Conservation (phyloP, 1,140 invertebrate species). For the Antheraea pernyi region DNA sequence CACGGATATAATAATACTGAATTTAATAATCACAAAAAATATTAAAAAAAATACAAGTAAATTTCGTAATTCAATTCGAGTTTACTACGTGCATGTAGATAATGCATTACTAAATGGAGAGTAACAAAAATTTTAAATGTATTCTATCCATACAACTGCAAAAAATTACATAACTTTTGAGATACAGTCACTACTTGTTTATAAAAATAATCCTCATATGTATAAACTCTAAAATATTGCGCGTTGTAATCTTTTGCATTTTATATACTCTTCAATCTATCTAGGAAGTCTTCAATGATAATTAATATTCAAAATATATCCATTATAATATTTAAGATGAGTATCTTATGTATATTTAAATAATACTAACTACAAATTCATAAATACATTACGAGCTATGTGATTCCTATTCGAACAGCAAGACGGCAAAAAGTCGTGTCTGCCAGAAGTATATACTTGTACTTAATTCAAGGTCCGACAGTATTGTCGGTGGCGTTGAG, state of each 20-base stretch:
- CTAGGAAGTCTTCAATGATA: slow-evolving; percentile 33
- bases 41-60: too few relatives aligned
- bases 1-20: too few relatives aligned
- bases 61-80: too few relatives aligned
- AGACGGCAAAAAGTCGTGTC: slow-evolving; percentile 55
- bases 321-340: not conserved
- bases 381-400: slow-evolving; percentile 41
- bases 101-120: too few relatives aligned
- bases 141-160: too few relatives aligned
- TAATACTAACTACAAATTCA: slow-evolving; percentile 36
- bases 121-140: too few relatives aligned
- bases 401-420: slow-evolving; percentile 41
- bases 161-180: too few relatives aligned
- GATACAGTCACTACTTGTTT: too few relatives aligned
- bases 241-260: slow-evolving; percentile 54
- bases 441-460: slow-evolving; percentile 37
- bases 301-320: slow-evolving; percentile 34
- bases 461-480: slow-evolving; percentile 55
- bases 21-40: too few relatives aligned
- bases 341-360: slow-evolving; percentile 27
- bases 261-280: slow-evolving; percentile 44
- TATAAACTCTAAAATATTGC: slow-evolving; percentile 9
- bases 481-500: slow-evolving; percentile 40
- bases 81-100: too few relatives aligned
- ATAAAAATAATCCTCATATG: too few relatives aligned